Evolutionary conservation across 2,797 vertebrate species (phyloP).

Genomic region (Xiphophorus birchmanni): DNA sequence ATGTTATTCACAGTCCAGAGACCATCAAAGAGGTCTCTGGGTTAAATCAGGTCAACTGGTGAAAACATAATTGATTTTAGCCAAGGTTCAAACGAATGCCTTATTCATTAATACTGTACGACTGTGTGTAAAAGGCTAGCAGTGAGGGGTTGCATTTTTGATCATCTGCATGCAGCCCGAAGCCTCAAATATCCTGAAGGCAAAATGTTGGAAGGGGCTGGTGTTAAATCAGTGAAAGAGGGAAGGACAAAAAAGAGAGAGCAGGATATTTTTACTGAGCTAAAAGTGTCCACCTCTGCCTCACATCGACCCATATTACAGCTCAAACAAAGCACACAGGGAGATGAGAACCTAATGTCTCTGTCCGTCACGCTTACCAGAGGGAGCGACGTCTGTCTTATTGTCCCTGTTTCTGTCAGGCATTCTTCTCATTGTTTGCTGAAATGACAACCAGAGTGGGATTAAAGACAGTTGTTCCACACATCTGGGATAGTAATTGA

Average conservation of each 20-base stretch:
- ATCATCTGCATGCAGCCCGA: constrained; percentile 12
- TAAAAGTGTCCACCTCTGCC: constrained; percentile 80
- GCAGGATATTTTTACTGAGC: constrained; percentile 78
- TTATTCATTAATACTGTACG: constrained; percentile 25
- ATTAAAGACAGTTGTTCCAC: constrained; percentile 2
- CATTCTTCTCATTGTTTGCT: constrained; percentile 25
- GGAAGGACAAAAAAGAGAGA: constrained; percentile 42
- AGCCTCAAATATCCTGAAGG: constrained; percentile 51
- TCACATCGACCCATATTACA: constrained; percentile 79
- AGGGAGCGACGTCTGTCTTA: constrained; percentile 46
- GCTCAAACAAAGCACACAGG: constrained; percentile 58
- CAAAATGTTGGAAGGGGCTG: constrained; percentile 21
- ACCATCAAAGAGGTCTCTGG: neutral
- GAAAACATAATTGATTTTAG: neutral
- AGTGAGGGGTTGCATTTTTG: constrained; percentile 22
- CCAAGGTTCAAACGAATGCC: neutral
- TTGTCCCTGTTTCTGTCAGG: constrained; percentile 48
- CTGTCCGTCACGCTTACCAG: constrained; percentile 59
- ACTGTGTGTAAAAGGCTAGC: constrained; percentile 29
- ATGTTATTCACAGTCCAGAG: neutral
- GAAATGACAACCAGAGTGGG: constrained; percentile 10
- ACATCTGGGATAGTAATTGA: constrained; percentile 11
- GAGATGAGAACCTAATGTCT: constrained; percentile 50
- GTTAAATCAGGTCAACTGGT: constrained; percentile 1
- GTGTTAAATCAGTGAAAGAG: constrained; percentile 25